Evolutionary conservation across 2,888 invertebrate genomes (phyloP).

Genomic region (Clunio marinus): DNA sequence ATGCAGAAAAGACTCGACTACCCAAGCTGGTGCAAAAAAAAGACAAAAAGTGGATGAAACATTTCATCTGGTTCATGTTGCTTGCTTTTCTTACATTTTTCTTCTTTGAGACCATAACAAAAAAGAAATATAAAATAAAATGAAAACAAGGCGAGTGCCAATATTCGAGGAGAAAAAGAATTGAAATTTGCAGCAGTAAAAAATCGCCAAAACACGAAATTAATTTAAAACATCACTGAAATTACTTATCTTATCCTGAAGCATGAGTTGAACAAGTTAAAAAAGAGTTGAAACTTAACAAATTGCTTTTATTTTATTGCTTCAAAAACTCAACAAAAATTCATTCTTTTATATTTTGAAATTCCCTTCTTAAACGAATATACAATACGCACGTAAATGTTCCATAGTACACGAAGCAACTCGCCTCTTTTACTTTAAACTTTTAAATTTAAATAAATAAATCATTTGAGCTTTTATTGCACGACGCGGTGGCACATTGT

Average conservation of each 20-base stretch:
- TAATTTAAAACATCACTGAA: not conserved
- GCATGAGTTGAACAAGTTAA: constrained; percentile 12
- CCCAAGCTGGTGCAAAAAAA: not conserved
- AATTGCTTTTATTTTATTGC: constrained; percentile 27
- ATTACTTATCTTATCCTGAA: constrained; percentile 6
- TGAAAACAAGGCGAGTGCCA: not conserved
- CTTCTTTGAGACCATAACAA: not conserved
- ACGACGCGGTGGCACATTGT: not conserved
- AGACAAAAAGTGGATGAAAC: not conserved
- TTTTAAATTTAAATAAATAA: constrained; percentile 22
- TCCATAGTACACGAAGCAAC: constrained; percentile 9
- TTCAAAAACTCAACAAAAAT: not conserved
- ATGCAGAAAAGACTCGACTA: not conserved
- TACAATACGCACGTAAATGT: constrained; percentile 26
- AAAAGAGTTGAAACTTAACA: not conserved
- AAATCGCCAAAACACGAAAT: not conserved
- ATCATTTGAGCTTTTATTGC: constrained; percentile 18
- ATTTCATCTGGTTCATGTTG: constrained; percentile 5
- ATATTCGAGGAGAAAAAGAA: too few species aligned
- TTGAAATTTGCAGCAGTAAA: too few species aligned
- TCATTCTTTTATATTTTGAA: not conserved
- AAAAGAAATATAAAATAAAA: not conserved
- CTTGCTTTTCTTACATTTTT: not conserved
- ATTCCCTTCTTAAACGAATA: not conserved
- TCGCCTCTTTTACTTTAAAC: not conserved